Percentiles rank a stretch among this genome's conserved stretches.
Conservation (phyloP, 2,797 vertebrate species). For the Menidia menidia region DNA sequence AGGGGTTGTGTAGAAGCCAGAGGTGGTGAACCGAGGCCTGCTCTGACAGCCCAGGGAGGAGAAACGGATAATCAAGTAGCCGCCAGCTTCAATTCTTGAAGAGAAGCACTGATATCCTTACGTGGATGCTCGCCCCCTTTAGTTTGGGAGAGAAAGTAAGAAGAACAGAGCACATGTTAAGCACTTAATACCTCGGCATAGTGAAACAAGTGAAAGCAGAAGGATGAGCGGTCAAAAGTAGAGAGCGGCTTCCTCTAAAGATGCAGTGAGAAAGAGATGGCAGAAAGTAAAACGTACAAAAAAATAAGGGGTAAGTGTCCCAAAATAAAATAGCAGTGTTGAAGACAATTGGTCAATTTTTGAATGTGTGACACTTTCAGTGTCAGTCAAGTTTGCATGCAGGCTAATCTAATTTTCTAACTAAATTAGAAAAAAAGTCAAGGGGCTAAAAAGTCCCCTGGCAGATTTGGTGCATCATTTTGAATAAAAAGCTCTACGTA, state of each 20-base stretch:
- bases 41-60: conserved; percentile 21
- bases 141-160: conserved; percentile 27
- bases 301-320: neutral
- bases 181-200: conserved; percentile 26
- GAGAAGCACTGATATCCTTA: conserved; percentile 21
- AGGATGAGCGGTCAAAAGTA: conserved; percentile 10
- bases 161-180: conserved; percentile 39
- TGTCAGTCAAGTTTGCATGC: conserved; percentile 3
- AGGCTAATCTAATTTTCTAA: conserved; percentile 20
- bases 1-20: conserved; percentile 23
- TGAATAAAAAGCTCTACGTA: conserved; percentile 29
- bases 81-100: conserved; percentile 8
- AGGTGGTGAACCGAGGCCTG: neutral
- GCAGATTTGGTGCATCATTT: conserved; percentile 32
- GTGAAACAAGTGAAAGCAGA: conserved; percentile 8
- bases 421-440: neutral
- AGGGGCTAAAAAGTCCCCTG: neutral
- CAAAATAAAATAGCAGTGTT: conserved; percentile 3
- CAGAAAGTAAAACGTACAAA: conserved; percentile 2
- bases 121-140: conserved; percentile 52
- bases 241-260: conserved; percentile 26
- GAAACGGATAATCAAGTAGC: conserved; percentile 19
- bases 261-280: neutral
- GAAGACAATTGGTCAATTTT: conserved; percentile 17
- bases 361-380: neutral